A percentile compares a stretch with the other conserved stretches of the same genome.
Conservation (phyloP, 2,113 vertebrate genomes). For the Petromus typicus region DNA sequence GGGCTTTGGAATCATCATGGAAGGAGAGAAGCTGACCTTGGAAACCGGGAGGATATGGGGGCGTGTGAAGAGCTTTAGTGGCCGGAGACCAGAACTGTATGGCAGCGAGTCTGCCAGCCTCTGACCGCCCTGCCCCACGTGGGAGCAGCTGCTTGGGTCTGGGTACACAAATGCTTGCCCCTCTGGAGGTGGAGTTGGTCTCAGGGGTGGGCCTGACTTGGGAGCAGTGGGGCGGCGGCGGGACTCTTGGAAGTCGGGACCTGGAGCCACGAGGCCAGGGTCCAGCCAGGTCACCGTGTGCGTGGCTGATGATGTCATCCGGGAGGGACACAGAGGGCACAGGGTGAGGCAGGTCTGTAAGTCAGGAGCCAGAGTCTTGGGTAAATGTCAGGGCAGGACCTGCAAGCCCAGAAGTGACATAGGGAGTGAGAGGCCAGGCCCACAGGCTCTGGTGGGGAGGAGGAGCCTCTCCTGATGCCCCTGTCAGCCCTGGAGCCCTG, state of each 20-base stretch:
- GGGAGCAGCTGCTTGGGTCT: background rate
- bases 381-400: background rate
- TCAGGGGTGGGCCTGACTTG: background rate
- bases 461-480: background rate
- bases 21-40: background rate
- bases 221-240: background rate
- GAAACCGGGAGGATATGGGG: background rate
- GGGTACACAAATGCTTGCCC: background rate
- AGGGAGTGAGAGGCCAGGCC: background rate
- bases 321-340: background rate
- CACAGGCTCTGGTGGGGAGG: background rate
- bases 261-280: background rate
- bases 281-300: background rate
- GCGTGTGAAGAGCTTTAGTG: background rate
- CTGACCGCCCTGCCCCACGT: background rate
- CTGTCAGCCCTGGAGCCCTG: background rate
- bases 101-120: background rate
- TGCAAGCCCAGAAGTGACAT: background rate
- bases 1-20: background rate
- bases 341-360: background rate
- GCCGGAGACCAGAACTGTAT: background rate
- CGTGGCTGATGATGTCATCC: slow-evolving; percentile 36
- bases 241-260: background rate
- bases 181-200: background rate
- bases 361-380: background rate